Percentiles rank a stretch among this genome's conserved stretches.
Conservation (phyloP, 2,888 invertebrate species). For the Steinernema hermaphroditum region DNA sequence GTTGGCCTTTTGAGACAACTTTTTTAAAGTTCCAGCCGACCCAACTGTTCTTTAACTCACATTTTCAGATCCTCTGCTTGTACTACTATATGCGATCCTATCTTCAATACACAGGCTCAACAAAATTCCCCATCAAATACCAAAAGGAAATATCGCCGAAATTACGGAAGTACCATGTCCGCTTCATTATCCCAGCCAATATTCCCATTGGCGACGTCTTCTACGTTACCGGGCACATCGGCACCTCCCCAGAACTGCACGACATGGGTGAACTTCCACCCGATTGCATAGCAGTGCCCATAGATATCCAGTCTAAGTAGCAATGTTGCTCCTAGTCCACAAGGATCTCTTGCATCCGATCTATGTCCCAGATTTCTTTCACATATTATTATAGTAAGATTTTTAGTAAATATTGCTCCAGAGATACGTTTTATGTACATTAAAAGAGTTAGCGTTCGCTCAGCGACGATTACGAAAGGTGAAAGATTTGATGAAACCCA, state of each 20-base stretch:
- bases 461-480: no score
- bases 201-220: constrained; percentile 3
- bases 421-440: no score
- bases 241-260: neutral
- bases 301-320: neutral
- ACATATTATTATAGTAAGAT: no score
- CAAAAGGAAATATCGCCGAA: neutral
- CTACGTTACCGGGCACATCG: constrained; percentile 23
- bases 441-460: no score
- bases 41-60: no score
- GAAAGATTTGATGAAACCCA: no score
- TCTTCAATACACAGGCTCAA: neutral
- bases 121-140: neutral
- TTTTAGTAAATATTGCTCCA: no score
- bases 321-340: neutral
- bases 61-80: constrained; percentile 11
- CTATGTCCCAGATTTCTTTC: neutral
- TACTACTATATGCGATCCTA: constrained; percentile 24
- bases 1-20: no score
- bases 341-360: constrained; percentile 6
- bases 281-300: neutral
- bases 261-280: constrained; percentile 6
- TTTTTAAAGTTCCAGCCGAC: no score
- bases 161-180: constrained; percentile 9
- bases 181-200: neutral